These are phyloP conservation scores for Amblyteles armatorius DNA, from an alignment of 2,888 invertebrate species.

Conservation along the genomic window DNA sequence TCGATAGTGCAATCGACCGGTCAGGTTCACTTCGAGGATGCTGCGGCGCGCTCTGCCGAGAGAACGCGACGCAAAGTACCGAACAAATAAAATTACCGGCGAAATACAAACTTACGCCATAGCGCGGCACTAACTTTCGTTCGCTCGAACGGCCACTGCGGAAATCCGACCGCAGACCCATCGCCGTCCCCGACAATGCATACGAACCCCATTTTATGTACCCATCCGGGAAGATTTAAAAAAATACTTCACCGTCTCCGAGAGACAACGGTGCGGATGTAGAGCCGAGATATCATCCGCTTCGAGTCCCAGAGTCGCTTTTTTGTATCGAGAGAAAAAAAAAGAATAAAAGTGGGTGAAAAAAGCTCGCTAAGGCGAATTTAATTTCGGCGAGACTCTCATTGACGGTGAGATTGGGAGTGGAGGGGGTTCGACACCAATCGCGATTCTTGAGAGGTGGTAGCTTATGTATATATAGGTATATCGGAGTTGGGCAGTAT, in stretches of 20 bases:
- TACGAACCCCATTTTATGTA: slow-evolving; percentile 31
- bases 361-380: slow-evolving; percentile 47
- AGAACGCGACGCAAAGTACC: not conserved
- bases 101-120: not conserved
- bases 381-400: slow-evolving; percentile 44
- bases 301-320: not conserved
- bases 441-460: slow-evolving; percentile 27
- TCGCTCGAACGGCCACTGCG: slow-evolving; percentile 11
- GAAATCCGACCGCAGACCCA: not conserved
- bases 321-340: slow-evolving; percentile 27
- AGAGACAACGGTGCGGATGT: not conserved
- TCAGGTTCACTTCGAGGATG: slow-evolving; percentile 1
- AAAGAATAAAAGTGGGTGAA: not conserved
- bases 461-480: not conserved
- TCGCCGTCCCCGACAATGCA: not conserved
- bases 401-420: slow-evolving; percentile 41
- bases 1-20: slow-evolving; percentile 6
- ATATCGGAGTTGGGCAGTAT: not conserved
- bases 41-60: not conserved
- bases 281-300: too few species aligned
- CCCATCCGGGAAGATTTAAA: not conserved
- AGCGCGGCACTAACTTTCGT: slow-evolving; percentile 22
- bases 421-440: slow-evolving; percentile 14
- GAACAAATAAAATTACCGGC: not conserved
- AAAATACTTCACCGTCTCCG: not conserved